Evolutionary conservation across 2,888 invertebrate genomes (phyloP), one percentile per base, ranked within the genome.

Genomic region (Tethea ocularis): DNA sequence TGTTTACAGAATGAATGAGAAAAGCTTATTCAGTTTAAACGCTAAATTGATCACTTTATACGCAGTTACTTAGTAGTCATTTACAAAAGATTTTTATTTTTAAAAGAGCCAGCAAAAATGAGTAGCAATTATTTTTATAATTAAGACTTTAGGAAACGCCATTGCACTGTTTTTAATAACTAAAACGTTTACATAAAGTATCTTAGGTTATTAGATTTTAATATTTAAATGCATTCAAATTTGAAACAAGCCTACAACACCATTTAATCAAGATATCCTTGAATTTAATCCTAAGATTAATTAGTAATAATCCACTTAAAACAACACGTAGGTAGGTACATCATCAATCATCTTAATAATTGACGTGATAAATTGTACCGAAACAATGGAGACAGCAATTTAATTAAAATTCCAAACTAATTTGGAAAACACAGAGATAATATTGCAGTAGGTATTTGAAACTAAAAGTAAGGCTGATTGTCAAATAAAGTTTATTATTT

Each of bases 281-380:
- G 72, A 63, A 63, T 58, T 62, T 68, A 71, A 76, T 68, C 67
- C 57, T 17, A 57, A 72, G 77, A 80, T 79, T 78, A 80, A 74
- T 72, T 69, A 61, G 64, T 72, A 71, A 71, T 78, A 79, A 78
- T 80, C 81, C 74, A 75, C 68, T 72, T 75, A 68, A 61, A 61
- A 68, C 69, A 70, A 71, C 69, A 72, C 46, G 46, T 46, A 46
- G 46, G 20, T 67, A 64, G 46, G 20, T 67, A 64, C 69, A 71
- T 71, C 67, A 71, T 60, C 46, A 46, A 46, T 46, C n/a, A n/a
- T n/a, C n/a, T n/a, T 46, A 46, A 46, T 46, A 20, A 46, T 20
- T 20, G 46, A 46, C 15, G 46, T 10, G 46, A 46, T 46, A 46
- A 46, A 17, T 4, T 41, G 41, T 41, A 41, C n/a, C 36, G 15